Base-by-base conservation (phyloP, 1,140 invertebrate species). In the Caenorhabditis brenneri region DNA sequence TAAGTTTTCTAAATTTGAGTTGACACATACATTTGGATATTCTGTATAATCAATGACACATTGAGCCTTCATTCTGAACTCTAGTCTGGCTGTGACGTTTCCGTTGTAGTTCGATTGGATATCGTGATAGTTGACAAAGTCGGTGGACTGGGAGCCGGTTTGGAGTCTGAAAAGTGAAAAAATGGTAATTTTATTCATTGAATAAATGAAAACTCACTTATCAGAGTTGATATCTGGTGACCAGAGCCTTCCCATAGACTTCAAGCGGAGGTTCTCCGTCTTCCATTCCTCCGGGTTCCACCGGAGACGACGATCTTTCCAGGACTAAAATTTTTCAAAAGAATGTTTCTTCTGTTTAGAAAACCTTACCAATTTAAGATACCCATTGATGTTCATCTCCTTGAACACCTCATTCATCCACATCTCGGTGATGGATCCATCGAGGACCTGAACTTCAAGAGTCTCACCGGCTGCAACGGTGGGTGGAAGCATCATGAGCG, bases 331-430 rank as follows among this genome's bases (percentile, higher is more conserved):
- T 15, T 16, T n/a, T 15, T 48, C n/a, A 22, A 16, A 4, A 19
- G n/a, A 51, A 51, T 51, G 9, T 46, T 46, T 46, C 31, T 46
- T 78, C 16, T 79, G 5, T 39, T 49, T 9, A 42, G 4, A 46
- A 84, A 33, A 29, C 83, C 85, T 65, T 19, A 87, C 86, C 48
- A 87, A 19, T 48, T 53, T 80, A 31, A 87, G 51, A 60, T 58
- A 87, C 31, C 86, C 86, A 46, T 87, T 86, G 81, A 87, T 84
- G 27, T 87, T 82, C 86, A 87, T 87, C 86, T 87, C 86, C 80
- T 87, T 87, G 83, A 84, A 87, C 60, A 86, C 85, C 48, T 86
- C 85, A 58, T 86, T 74, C 86, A 87, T 87, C 86, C 86, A 87
- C 81, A 87, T 79, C 42, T 87, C 86, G 1, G 86, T 60, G 16